Conservation (phyloP, 2,113 vertebrate genomes). For the Onychostruthus taczanowskii region DNA sequence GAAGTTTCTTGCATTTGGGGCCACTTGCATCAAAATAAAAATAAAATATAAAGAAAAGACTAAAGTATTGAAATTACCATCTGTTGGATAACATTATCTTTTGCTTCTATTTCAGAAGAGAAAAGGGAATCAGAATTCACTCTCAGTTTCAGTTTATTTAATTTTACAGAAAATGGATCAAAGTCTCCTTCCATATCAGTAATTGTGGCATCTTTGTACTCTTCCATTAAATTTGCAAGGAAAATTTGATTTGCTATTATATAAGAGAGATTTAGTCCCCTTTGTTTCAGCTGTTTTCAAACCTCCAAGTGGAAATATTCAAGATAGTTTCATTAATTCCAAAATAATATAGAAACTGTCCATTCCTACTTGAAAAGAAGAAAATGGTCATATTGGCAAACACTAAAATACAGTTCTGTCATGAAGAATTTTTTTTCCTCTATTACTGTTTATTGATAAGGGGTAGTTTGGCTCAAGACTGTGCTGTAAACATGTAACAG, state of each 20-base stretch:
- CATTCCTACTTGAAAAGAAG: neutral
- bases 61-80: neutral
- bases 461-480: neutral
- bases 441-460: neutral
- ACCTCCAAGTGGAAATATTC: neutral
- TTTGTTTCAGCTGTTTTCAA: neutral
- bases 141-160: neutral
- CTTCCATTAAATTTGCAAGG: neutral
- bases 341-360: neutral
- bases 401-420: neutral
- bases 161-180: neutral
- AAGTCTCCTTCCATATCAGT: neutral
- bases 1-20: neutral
- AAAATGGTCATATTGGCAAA: neutral
- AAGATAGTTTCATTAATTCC: neutral
- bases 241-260: neutral
- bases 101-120: neutral
- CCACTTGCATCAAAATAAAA: neutral
- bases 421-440: neutral
- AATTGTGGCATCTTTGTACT: neutral
- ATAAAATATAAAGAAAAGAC: neutral
- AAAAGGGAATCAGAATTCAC: neutral
- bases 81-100: neutral
- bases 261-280: neutral
- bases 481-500: neutral